Conservation (phyloP, 1,140 invertebrate genomes). For the Periplaneta americana region DNA sequence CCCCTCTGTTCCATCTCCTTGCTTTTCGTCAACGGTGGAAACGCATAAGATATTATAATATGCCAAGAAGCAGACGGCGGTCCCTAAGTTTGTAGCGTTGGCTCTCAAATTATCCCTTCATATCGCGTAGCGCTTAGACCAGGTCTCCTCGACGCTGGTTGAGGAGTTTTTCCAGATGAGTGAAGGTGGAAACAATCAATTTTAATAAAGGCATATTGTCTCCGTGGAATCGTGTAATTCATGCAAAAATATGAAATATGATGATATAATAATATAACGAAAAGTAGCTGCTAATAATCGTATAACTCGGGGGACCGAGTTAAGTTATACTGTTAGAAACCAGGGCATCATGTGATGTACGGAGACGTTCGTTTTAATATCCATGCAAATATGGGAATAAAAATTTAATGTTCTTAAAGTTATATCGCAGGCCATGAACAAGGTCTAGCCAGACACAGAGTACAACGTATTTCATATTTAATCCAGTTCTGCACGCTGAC, state of each 20-base stretch:
- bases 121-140: background rate
- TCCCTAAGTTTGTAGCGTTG: background rate
- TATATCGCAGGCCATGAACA: background rate
- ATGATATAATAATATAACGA: background rate
- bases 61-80: background rate
- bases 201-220: background rate
- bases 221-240: background rate
- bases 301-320: background rate
- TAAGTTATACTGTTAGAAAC: background rate
- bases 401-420: background rate
- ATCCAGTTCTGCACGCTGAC: background rate
- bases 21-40: background rate
- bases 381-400: background rate
- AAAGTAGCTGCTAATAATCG: background rate
- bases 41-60: background rate
- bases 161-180: background rate
- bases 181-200: background rate
- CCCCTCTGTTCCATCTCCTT: background rate
- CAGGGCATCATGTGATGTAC: background rate
- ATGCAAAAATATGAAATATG: background rate
- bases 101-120: background rate
- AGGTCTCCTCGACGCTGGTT: background rate
- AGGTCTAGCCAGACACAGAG: background rate
- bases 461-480: background rate
- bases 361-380: background rate